phyloP scores from a whole-genome alignment of 2,888 invertebrate species.

The Rhorus exstirpatorius region DNA sequence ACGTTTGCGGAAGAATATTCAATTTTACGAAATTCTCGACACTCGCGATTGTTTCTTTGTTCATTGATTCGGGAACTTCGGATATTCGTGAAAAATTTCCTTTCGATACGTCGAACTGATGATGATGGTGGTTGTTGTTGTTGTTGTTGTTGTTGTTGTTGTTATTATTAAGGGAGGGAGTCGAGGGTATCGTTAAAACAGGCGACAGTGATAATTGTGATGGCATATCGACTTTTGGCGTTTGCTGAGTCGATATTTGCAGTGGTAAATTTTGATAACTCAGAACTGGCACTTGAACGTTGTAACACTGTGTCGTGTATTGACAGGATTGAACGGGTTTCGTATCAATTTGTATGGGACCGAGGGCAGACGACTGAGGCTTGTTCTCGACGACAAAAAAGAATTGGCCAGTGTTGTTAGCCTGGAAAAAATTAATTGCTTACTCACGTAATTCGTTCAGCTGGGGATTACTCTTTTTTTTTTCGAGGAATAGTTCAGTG shows the following conservation, averaged over 20 bases:
- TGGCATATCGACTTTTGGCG: constrained; percentile 61
- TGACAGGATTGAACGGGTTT: constrained; percentile 61
- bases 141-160: constrained; percentile 23
- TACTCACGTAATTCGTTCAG: too few species aligned
- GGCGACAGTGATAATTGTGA: constrained; percentile 56
- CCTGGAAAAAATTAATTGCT: constrained; percentile 65
- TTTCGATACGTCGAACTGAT: not conserved
- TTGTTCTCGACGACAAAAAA: constrained; percentile 75
- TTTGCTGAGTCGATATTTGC: constrained; percentile 69
- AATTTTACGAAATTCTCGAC: not conserved
- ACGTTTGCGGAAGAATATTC: not conserved
- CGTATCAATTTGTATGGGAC: constrained; percentile 68
- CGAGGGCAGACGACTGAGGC: constrained; percentile 65
- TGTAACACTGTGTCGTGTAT: constrained; percentile 74
- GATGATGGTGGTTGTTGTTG: constrained; percentile 4
- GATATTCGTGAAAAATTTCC: constrained; percentile 34
- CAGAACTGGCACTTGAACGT: constrained; percentile 76
- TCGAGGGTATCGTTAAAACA: constrained; percentile 46
- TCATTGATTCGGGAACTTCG: constrained; percentile 20
- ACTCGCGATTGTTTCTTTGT: constrained; percentile 1
- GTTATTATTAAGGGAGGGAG: constrained; percentile 30
- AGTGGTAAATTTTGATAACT: constrained; percentile 75
- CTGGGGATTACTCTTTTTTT: too few species aligned
- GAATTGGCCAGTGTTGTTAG: constrained; percentile 70
- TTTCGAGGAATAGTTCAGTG: too few species aligned